A percentile compares a stretch with the other conserved stretches of the same genome.
Conservation (phyloP, 2,797 vertebrate species). For the Tokudaia muenninki region DNA sequence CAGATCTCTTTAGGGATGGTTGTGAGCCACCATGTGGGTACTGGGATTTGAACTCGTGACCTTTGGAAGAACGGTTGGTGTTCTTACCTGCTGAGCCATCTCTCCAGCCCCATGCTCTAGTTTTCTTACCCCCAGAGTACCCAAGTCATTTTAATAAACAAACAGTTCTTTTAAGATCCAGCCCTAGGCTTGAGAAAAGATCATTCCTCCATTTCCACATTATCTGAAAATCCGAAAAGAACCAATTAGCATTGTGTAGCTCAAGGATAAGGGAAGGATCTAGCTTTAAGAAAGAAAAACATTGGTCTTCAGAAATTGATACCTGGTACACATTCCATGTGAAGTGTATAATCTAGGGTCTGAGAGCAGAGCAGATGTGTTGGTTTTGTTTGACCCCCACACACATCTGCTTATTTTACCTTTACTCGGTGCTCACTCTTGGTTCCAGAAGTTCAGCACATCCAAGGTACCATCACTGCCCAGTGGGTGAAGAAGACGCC, state of each 20-base stretch:
- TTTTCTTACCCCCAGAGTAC: constrained; percentile 9
- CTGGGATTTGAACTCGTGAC: too few relatives aligned
- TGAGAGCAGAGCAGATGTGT: background rate
- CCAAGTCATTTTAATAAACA: constrained; percentile 26
- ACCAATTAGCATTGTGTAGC: background rate
- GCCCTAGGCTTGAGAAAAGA: background rate
- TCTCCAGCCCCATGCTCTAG: too few relatives aligned
- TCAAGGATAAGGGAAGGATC: background rate
- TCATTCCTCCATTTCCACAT: background rate
- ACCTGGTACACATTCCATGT: background rate
- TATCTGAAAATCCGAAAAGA: background rate
- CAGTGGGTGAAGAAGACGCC: too few relatives aligned
- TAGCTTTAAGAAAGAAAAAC: background rate
- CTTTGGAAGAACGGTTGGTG: too few relatives aligned
- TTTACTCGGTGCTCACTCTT: background rate
- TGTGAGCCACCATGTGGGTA: too few relatives aligned
- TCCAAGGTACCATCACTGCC: background rate
- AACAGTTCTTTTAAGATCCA: constrained; percentile 34
- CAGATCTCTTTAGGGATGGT: too few relatives aligned
- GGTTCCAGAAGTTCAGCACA: background rate
- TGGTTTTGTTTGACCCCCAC: background rate
- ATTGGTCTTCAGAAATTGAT: background rate
- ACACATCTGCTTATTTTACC: background rate
- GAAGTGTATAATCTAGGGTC: background rate
- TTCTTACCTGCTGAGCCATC: too few relatives aligned